A percentile compares a stretch with the other conserved stretches of the same genome.
Conservation (phyloP, 1,140 invertebrate genomes). For the Bombus polaris region DNA sequence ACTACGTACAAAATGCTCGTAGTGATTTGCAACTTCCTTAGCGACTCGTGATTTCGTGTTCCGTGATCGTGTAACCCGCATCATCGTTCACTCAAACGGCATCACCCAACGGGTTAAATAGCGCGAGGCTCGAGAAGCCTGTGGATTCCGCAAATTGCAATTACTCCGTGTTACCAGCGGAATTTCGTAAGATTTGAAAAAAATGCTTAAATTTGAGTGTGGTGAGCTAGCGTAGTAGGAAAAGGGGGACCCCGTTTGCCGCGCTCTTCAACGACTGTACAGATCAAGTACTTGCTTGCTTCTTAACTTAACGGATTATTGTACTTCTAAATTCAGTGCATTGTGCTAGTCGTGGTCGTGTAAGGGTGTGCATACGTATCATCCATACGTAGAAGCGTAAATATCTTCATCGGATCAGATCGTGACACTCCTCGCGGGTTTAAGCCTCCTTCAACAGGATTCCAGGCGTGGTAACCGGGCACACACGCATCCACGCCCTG, state of each 20-base stretch:
- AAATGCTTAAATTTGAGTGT: conserved; percentile 10
- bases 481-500: not conserved
- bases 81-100: not conserved
- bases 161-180: conserved; percentile 24
- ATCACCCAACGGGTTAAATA: not conserved
- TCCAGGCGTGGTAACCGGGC: conserved; percentile 2
- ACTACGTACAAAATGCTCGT: not conserved
- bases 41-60: not conserved
- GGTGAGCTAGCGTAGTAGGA: not conserved
- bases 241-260: not conserved
- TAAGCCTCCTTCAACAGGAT: conserved; percentile 55
- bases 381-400: not conserved
- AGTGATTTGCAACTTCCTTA: not conserved
- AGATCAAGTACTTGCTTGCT: conserved; percentile 34
- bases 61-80: conserved; percentile 3
- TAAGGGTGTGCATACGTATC: not conserved
- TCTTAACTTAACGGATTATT: conserved; percentile 57
- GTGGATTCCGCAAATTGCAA: conserved; percentile 37
- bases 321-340: conserved; percentile 54
- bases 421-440: conserved; percentile 37
- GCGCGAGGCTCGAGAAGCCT: not conserved
- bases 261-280: not conserved
- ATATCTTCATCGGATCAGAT: conserved; percentile 51
- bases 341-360: conserved; percentile 20
- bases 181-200: conserved; percentile 11